phyloP scores from a whole-genome alignment of 2,797 vertebrate species.

The Liasis olivaceus region DNA sequence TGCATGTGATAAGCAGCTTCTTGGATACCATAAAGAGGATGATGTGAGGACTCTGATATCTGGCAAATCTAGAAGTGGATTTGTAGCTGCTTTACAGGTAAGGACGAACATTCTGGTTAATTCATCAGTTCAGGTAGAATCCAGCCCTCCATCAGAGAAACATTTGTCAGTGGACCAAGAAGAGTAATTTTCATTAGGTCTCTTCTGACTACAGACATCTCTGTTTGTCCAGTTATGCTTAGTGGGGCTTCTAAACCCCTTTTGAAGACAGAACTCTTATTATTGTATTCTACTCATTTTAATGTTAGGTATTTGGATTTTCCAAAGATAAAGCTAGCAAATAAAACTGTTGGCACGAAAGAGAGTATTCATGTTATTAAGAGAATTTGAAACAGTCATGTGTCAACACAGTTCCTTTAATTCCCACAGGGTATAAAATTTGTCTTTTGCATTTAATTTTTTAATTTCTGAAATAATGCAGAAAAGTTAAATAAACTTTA shows the following conservation, averaged over 20 bases:
- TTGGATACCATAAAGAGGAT: not conserved
- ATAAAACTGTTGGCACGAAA: not conserved
- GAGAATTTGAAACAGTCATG: not conserved
- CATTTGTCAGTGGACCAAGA: not conserved
- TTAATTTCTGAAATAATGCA: not conserved
- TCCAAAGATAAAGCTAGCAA: slow-evolving; percentile 15
- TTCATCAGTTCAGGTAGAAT: not conserved
- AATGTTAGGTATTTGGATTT: not conserved
- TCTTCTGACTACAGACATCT: not conserved
- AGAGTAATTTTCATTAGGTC: not conserved
- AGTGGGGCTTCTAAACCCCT: not conserved
- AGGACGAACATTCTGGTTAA: not conserved
- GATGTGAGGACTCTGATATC: not conserved
- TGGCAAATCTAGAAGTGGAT: slow-evolving; percentile 5
- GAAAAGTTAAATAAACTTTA: slow-evolving; percentile 15
- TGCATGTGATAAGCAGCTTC: not conserved
- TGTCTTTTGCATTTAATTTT: slow-evolving; percentile 28
- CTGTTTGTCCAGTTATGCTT: not conserved
- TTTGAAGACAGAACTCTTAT: not conserved
- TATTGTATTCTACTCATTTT: not conserved
- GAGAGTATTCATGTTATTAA: slow-evolving; percentile 3
- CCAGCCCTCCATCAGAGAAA: not conserved
- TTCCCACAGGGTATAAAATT: not conserved
- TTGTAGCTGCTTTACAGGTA: slow-evolving; percentile 39
- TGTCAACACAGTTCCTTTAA: not conserved